Evolutionary conservation across 1,140 invertebrate species (phyloP), one percentile per base, ranked within the genome.

Genomic region (Harpegnathos saltator): DNA sequence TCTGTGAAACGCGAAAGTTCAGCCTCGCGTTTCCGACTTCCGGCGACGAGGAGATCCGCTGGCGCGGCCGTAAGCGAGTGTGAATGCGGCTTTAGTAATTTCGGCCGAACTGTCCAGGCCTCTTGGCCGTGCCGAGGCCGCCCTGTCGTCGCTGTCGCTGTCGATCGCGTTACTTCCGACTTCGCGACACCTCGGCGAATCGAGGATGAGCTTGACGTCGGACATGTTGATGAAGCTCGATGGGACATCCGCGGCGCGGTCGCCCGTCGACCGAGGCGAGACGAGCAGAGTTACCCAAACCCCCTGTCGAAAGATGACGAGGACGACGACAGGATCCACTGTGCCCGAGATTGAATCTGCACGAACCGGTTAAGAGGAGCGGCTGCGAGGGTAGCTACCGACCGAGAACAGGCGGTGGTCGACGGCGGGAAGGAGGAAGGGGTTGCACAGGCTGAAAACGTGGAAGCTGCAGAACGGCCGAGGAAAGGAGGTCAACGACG

Each of bases 401-500:
- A 56, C 65, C 61, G 26, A 71, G 19, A 26, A 19, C 50, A 24
- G 65, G 22, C 24, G 48, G 11, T 72, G 72, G 72, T n/a, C 1
- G 50, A 38, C 56, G 75, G 26, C 69, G 62, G 52, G 24, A 44
- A n/a, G 12, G 12, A 54, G 59, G 38, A 26, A 15, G n/a, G 15
- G 22, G 33, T 65, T 38, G 26, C 50, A 59, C 50, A 68, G 66
- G n/a, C 73, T 77, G 74, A 83, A 89, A 87, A 86, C 80, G 80
- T 86, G 73, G 74, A 77, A 83, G 89, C 62, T 85, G 74, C 77
- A 68, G 85, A 85, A 83, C 83, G 82, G 29, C 52, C 77, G 75
- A 61, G 83, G 75, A 87, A 93, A 92, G 72, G 89, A 92, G 93
- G 92, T 93, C 93, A 92, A 93, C 90, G 89, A 93, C 85, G 90